Conservation (phyloP, 1,140 invertebrate species). For the Eubasilissa regina region DNA sequence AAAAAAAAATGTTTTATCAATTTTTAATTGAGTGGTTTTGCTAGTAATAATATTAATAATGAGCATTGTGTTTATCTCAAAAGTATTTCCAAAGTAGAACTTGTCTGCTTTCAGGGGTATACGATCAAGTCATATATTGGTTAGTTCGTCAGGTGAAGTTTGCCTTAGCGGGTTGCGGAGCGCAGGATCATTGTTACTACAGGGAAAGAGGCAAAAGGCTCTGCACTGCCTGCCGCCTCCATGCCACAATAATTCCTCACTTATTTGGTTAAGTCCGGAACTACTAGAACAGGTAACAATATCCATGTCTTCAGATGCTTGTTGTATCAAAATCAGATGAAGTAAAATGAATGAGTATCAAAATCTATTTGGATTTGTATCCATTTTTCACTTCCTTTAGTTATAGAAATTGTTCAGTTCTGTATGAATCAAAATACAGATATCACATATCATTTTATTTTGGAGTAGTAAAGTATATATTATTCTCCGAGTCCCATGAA, state of each 20-base stretch:
- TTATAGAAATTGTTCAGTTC: too few relatives aligned
- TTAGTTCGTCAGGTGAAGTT: slow-evolving; percentile 80
- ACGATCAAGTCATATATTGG: slow-evolving; percentile 87
- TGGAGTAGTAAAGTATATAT: too few relatives aligned
- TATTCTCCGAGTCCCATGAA: too few relatives aligned
- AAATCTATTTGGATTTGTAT: too few relatives aligned
- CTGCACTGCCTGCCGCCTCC: slow-evolving; percentile 84
- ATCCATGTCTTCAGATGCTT: too few relatives aligned
- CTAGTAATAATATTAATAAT: background rate
- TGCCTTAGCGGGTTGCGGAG: slow-evolving; percentile 85
- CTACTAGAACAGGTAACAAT: slow-evolving; percentile 84
- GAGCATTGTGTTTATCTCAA: background rate
- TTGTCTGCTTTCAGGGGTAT: slow-evolving; percentile 77
- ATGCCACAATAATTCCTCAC: slow-evolving; percentile 75
- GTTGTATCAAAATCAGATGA: too few relatives aligned
- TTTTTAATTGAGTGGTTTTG: background rate
- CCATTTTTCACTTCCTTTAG: too few relatives aligned
- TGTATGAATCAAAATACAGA: too few relatives aligned
- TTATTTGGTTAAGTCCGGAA: slow-evolving; percentile 94
- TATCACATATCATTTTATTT: too few relatives aligned
- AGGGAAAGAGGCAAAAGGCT: slow-evolving; percentile 78
- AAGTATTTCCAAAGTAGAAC: background rate
- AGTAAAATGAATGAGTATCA: too few relatives aligned
- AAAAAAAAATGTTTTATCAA: background rate
- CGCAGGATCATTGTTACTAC: slow-evolving; percentile 79